Evolutionary conservation across 2,113 vertebrate species (phyloP), one percentile per base, ranked within the genome.

Genomic region (Dromiciops gliroides): DNA sequence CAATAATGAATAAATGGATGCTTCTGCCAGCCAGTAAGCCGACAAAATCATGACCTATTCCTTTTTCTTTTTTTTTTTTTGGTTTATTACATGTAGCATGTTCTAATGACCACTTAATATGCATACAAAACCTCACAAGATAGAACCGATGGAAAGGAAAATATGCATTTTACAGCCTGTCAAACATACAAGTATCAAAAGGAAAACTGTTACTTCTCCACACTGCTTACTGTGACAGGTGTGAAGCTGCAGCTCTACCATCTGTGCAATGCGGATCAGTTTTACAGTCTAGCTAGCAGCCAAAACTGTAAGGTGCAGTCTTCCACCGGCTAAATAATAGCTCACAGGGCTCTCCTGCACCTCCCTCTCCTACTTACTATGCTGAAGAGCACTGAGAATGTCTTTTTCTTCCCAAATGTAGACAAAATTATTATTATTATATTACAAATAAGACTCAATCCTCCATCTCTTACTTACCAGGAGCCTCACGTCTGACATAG

Each of bases 141-240:
- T 83, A 44, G n/a, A 83, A 44, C 44, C n/a, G 67, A 83, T 44
- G 67, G 67, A 44, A 83, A 83, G n/a, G 67, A 83, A 83, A 83
- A 44, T 83, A 83, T 83, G 67, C 67, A 44, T 83, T 83, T 83
- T 83, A 83, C 67, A 83, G 67, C 67, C 67, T 83, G 67, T 83
- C 67, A 83, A 83, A 83, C n/a, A 44, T 83, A 83, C 67, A 83
- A 83, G 11, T 44, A 83, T 83, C 67, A 83, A 83, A 83, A 44
- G 67, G 67, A 83, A 83, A 83, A 83, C 67, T 83, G 67, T 83
- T 83, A 83, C 67, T 83, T 83, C 67, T 83, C 67, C 67, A 83
- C 67, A 83, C 16, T 83, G 67, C 67, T 83, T 83, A 83, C 37
- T 83, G 67, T 83, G 67, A 83, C 67, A 83, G 67, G 67, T 83